These are phyloP conservation scores for Dioctria rufipes DNA, from an alignment of 2,888 invertebrate species.

Conservation along the genomic window DNA sequence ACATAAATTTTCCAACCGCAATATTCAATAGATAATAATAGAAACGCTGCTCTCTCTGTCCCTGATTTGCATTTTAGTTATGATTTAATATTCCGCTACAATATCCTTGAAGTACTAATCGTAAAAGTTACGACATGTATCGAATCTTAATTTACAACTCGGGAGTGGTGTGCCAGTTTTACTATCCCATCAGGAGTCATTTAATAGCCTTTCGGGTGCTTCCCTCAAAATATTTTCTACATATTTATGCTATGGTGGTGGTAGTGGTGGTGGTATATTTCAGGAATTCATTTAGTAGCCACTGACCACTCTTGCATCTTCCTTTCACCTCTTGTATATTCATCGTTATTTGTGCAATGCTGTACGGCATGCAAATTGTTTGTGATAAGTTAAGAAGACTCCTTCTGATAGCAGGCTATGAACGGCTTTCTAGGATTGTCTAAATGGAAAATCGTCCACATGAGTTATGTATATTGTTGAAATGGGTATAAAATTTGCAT, in stretches of 20 bases:
- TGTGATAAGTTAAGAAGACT: slow-evolving; percentile 36
- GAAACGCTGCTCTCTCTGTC: not conserved
- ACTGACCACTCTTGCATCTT: slow-evolving; percentile 22
- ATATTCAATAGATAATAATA: slow-evolving; percentile 8
- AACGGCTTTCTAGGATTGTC: slow-evolving; percentile 5
- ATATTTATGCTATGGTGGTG: slow-evolving; percentile 20
- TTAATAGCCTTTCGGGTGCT: slow-evolving; percentile 17
- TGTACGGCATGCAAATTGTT: slow-evolving; percentile 32
- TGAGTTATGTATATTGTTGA: slow-evolving; percentile 15
- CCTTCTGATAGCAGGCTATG: slow-evolving; percentile 3
- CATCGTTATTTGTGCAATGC: slow-evolving; percentile 33
- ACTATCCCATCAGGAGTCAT: not conserved
- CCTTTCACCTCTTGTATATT: slow-evolving; percentile 16
- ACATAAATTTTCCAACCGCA: not conserved
- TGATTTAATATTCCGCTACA: slow-evolving; percentile 22
- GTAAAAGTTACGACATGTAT: slow-evolving; percentile 27
- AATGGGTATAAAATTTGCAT: slow-evolving; percentile 36
- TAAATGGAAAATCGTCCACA: slow-evolving; percentile 25
- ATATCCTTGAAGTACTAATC: slow-evolving; percentile 32
- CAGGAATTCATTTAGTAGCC: slow-evolving; percentile 45
- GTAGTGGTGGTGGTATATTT: not conserved
- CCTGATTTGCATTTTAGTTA: not conserved
- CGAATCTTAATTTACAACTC: slow-evolving; percentile 27
- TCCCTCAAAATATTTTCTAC: slow-evolving; percentile 40
- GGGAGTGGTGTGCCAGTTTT: slow-evolving; percentile 3